Percentiles rank a stretch among this genome's conserved stretches.
Evolutionary conservation across 2,113 vertebrate species (phyloP).

Genomic region (Oryzias javanicus): DNA sequence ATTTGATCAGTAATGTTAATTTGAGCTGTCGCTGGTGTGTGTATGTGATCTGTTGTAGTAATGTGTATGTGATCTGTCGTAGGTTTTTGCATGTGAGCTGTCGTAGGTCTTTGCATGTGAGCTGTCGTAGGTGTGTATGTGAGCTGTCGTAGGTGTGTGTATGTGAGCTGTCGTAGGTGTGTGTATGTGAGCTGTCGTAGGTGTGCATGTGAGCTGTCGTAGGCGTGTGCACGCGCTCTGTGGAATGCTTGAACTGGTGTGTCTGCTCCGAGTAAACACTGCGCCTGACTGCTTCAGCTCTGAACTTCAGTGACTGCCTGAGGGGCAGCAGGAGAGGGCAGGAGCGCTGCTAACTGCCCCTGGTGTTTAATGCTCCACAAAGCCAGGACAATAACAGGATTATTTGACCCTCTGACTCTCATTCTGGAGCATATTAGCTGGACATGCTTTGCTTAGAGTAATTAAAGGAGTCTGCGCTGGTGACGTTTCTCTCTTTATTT

Average conservation of each 20-base stretch:
- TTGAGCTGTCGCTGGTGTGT: neutral
- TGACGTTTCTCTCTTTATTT: neutral
- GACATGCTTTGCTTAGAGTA: neutral
- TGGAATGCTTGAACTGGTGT: neutral
- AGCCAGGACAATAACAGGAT: constrained; percentile 59
- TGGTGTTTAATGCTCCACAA: constrained; percentile 62
- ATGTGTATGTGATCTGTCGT: neutral
- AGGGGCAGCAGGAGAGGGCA: constrained; percentile 42
- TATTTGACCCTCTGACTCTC: constrained; percentile 41
- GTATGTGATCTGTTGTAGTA: neutral
- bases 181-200: neutral
- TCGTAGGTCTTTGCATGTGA: constrained; percentile 7
- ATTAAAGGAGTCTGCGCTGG: neutral
- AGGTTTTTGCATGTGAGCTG: neutral
- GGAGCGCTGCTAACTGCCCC: constrained; percentile 57
- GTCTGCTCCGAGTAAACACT: constrained; percentile 63
- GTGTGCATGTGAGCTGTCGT: neutral
- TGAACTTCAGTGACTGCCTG: constrained; percentile 55
- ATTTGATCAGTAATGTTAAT: neutral
- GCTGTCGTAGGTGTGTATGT: neutral
- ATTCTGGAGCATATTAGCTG: constrained; percentile 25
- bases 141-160: neutral
- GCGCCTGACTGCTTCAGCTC: constrained; percentile 59
- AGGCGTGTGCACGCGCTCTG: neutral
- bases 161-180: neutral